Evolutionary conservation across 53 echinoderm and acorn worm species (phyloP).

Genomic region (Pentamera pediparva): DNA sequence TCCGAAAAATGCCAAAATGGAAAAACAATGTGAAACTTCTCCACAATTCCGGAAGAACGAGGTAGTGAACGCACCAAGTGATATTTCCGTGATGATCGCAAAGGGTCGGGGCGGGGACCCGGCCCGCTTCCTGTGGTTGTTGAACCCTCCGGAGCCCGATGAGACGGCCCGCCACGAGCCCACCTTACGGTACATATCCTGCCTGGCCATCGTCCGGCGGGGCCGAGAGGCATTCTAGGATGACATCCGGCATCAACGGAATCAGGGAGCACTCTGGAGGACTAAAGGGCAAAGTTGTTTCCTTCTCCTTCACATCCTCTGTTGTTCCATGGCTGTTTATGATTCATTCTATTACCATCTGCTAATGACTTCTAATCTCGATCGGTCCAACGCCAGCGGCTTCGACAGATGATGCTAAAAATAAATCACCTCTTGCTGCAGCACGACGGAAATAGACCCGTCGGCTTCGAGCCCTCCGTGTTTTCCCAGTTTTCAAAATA

Average conservation of each 20-base stretch:
- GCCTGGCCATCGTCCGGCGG: conserved; percentile 22
- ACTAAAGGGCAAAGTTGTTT: no score
- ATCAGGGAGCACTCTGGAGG: no score
- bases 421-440: conserved; percentile 22
- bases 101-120: conserved; percentile 7
- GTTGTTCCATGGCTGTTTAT: background rate
- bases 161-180: conserved; percentile 14
- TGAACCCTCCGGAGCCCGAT: background rate
- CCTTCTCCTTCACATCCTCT: conserved; percentile 2
- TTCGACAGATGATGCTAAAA: conserved; percentile 28
- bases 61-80: no score
- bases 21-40: no score
- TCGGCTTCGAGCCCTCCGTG: no score
- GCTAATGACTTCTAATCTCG: conserved; percentile 19
- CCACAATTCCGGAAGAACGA: no score
- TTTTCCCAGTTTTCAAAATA: no score
- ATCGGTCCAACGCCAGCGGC: background rate
- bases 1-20: no score
- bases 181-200: conserved; percentile 38
- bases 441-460: no score
- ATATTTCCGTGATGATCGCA: no score
- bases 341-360: conserved; percentile 31
- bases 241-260: no score
- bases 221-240: no score
- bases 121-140: conserved; percentile 2